A percentile compares a stretch with the other conserved stretches of the same genome.
These are phyloP conservation scores for Caenorhabditis auriculariae DNA, from an alignment of 2,888 invertebrate species.

Conservation along the genomic window DNA sequence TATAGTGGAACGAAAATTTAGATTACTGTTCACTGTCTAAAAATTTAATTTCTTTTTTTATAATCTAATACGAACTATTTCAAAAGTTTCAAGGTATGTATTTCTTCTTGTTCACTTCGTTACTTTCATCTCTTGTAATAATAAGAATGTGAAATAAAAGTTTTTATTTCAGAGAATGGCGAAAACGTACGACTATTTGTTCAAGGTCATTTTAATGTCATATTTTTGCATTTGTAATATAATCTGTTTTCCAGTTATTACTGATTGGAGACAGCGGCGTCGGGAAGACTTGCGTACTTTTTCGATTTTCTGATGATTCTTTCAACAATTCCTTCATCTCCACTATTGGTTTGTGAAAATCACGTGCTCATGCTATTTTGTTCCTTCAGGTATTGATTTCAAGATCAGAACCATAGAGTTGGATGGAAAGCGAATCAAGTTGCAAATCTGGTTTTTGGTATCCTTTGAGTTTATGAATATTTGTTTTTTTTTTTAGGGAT, in stretches of 20 bases:
- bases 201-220: conserved; percentile 25
- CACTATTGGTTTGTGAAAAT: conserved; percentile 50
- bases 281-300: conserved; percentile 69
- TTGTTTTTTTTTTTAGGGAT: conserved; percentile 76
- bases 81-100: no score
- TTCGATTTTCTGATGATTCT: conserved; percentile 71
- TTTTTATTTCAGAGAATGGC: no score
- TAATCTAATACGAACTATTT: no score
- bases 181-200: conserved; percentile 45
- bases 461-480: background rate
- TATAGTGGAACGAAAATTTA: no score
- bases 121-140: no score
- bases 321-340: conserved; percentile 71
- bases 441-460: conserved; percentile 68
- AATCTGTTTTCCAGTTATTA: conserved; percentile 32
- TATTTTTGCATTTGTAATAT: background rate
- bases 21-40: no score
- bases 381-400: conserved; percentile 72
- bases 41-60: no score
- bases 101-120: no score
- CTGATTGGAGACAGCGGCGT: conserved; percentile 52
- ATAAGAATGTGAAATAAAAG: no score
- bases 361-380: background rate
- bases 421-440: conserved; percentile 70
- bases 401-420: conserved; percentile 70